Conservation (phyloP, 2,888 invertebrate genomes). For the Yponomeuta cagnagella region DNA sequence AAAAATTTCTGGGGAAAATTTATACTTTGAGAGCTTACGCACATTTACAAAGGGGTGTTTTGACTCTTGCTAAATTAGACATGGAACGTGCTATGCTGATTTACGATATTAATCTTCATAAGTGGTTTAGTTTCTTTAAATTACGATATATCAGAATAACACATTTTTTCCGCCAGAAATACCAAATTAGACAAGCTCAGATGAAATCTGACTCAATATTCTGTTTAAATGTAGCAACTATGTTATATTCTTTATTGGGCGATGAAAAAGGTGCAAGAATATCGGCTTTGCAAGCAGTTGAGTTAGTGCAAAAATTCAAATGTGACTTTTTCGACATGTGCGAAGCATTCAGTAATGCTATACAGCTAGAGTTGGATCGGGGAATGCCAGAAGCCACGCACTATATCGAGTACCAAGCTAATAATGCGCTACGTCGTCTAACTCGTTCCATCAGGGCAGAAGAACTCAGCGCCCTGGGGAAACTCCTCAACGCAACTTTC, state of each 20-base stretch:
- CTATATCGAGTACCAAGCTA: constrained; percentile 52
- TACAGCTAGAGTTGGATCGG: constrained; percentile 60
- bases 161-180: constrained; percentile 28
- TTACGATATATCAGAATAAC: constrained; percentile 29
- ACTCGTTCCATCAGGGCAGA: constrained; percentile 48
- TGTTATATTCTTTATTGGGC: constrained; percentile 46
- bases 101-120: constrained; percentile 46
- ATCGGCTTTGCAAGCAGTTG: constrained; percentile 45
- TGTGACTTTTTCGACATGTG: constrained; percentile 57
- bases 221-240: constrained; percentile 54
- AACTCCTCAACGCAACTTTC: constrained; percentile 60
- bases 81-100: constrained; percentile 46
- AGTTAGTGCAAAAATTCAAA: constrained; percentile 48
- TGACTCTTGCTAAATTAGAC: constrained; percentile 42
- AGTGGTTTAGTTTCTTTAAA: constrained; percentile 41
- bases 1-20: constrained; percentile 50
- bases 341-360: constrained; percentile 61
- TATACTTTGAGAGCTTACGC: constrained; percentile 51
- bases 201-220: constrained; percentile 52
- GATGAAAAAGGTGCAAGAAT: constrained; percentile 46
- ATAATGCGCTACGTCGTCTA: constrained; percentile 38
- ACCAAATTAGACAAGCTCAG: constrained; percentile 34
- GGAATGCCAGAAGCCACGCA: constrained; percentile 48
- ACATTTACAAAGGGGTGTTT: constrained; percentile 38
- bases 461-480: constrained; percentile 62